Base-by-base conservation (phyloP, 2,797 vertebrate genomes). In the Leucoraja ocellata region DNA sequence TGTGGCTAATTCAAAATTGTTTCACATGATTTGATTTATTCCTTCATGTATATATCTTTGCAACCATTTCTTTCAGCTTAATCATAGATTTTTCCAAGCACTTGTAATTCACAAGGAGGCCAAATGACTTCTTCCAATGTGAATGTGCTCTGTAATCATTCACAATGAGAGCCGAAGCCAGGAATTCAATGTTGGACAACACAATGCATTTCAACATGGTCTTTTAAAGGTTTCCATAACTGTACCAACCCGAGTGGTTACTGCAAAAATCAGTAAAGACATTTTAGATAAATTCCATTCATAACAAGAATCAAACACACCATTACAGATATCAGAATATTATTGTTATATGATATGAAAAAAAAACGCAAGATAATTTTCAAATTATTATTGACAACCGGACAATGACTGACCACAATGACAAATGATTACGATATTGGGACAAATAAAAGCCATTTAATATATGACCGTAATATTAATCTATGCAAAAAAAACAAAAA, bases 1-100 rank as follows among this genome's bases (percentile, higher is more conserved):
- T 36, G 4, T 13, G n/a, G 81, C 28, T 88, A 88, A 88, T 88
- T 88, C 84, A 68, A n/a, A 65, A 88, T 88, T 65, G 28, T 65
- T 32, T 65, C n/a, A 68, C 61, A 68, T 18, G 16, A 58, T 65
- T 88, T 88, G n/a, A 65, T 88, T 83, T 58, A 83, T 83, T 83
- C 46, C 71, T 46, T 73, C 71, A 73, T 73, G 6, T 23, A 46
- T 46, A 46, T 46, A 73, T 73, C 71, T 21, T 21, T 83, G 78
- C 58, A 54, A 32, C 63, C 84, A 65, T 65, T 32, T 58, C 28
- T 88, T 63, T 6, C 65, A 88, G 61, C 13, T 65, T 65, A 88
- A 68, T 65, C 84, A 18, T 18, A 32, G 5, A 6, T 88, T 88
- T 88, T 63, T 65, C 61, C n/a, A 36, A 65, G 13, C n/a, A 88